A percentile compares a stretch with the other conserved stretches of the same genome.
Evolutionary conservation across 2,113 vertebrate genomes (phyloP).

Genomic region (Periophthalmus modestus): DNA sequence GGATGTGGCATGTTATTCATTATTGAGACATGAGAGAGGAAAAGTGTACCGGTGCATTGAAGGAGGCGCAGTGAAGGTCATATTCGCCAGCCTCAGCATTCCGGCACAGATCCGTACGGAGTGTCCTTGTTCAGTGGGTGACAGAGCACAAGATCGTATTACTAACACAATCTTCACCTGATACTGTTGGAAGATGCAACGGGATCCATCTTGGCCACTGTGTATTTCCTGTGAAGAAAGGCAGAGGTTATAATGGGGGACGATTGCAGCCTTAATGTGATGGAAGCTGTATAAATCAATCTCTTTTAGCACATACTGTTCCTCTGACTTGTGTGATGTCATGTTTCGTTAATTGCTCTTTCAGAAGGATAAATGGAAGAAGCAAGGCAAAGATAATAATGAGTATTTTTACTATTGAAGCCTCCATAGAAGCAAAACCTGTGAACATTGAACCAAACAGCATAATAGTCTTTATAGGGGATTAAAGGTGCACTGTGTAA

Average conservation of each 20-base stretch:
- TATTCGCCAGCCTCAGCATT: slow-evolving; percentile 49
- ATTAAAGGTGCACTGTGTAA: not conserved
- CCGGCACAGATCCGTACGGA: slow-evolving; percentile 29
- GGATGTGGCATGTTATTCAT: not conserved
- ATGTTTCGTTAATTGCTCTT: not conserved
- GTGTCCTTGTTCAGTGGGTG: slow-evolving; percentile 40
- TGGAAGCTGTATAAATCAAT: not conserved
- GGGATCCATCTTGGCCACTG: not conserved
- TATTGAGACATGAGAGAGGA: not conserved
- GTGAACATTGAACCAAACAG: not conserved
- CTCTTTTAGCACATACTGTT: not conserved
- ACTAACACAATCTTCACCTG: not conserved
- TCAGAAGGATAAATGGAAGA: not conserved
- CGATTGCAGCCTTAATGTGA: not conserved
- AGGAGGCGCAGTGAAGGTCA: slow-evolving; percentile 54
- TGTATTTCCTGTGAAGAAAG: not conserved
- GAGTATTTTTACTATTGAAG: not conserved
- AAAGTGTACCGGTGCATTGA: not conserved
- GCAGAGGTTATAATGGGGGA: not conserved
- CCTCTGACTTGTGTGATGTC: not conserved
- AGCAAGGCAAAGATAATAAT: not conserved
- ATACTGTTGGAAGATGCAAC: not conserved
- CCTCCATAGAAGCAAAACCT: not conserved
- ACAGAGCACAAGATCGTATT: slow-evolving; percentile 8
- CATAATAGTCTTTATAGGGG: not conserved